These are phyloP conservation scores for Pinctada fucata DNA, from an alignment of 2,888 invertebrate genomes.

Conservation along the genomic window DNA sequence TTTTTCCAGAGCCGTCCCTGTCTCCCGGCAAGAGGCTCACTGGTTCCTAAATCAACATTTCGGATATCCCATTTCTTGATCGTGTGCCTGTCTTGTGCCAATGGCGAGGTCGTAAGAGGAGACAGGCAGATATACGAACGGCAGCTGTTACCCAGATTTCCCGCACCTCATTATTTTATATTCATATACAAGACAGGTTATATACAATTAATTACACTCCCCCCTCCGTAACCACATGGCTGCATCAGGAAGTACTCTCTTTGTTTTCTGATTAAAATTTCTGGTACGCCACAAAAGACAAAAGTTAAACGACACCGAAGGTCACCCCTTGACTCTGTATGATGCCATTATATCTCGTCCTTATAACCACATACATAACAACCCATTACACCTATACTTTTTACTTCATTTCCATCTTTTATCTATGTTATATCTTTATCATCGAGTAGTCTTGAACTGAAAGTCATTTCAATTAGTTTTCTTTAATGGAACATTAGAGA, in stretches of 20 bases:
- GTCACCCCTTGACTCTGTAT: no score
- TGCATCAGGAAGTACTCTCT: neutral
- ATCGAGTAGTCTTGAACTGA: no score
- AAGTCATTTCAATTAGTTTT: no score
- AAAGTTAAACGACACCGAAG: no score
- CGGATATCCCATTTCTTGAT: neutral
- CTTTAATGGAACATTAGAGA: no score
- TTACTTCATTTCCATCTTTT: no score
- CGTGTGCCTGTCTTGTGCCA: constrained; percentile 13
- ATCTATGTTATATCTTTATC: no score
- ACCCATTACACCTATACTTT: no score
- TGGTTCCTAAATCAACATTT: neutral
- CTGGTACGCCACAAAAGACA: no score
- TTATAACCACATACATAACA: no score
- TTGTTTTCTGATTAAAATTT: no score
- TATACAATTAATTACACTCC: neutral
- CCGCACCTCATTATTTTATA: constrained; percentile 1
- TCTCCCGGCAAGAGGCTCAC: neutral
- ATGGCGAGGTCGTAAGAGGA: neutral
- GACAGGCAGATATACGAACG: neutral
- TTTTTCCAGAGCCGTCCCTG: neutral
- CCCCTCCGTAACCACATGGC: neutral
- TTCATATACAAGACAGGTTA: constrained; percentile 4
- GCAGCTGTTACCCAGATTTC: neutral
- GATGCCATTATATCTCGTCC: no score